phyloP scores from a whole-genome alignment of 2,113 vertebrate species.

The Nycticebus coucang region DNA sequence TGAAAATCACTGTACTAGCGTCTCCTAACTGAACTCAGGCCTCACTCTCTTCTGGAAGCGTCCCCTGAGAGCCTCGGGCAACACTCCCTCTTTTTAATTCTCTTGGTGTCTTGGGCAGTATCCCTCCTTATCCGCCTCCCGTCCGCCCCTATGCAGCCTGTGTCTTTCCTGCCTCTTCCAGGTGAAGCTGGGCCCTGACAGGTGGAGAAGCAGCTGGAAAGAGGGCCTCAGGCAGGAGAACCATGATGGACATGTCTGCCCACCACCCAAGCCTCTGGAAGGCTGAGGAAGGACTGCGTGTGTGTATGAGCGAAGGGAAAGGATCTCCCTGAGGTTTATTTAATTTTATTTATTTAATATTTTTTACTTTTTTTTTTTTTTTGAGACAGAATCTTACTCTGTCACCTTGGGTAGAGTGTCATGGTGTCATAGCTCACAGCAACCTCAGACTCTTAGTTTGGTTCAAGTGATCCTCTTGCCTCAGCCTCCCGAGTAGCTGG shows the following conservation, averaged over 20 bases:
- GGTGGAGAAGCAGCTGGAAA: neutral
- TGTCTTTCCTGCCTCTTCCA: neutral
- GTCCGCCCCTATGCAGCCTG: rapidly evolving
- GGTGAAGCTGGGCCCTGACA: neutral
- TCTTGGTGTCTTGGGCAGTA: neutral
- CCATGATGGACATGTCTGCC: neutral
- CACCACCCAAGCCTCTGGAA: too few species aligned
- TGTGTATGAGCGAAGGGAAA: neutral
- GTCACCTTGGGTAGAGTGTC: too few species aligned
- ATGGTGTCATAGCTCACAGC: too few species aligned
- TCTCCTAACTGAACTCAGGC: neutral
- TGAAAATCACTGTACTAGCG: too few species aligned
- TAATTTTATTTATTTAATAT: neutral
- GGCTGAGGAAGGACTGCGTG: neutral
- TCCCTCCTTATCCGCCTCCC: neutral
- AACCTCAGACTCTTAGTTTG: too few species aligned
- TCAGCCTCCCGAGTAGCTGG: too few species aligned
- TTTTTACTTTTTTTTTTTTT: neutral
- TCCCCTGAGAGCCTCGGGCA: neutral
- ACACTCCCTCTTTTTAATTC: rapidly evolving
- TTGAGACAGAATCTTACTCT: too few species aligned
- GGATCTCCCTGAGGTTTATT: neutral
- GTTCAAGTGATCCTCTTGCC: too few species aligned
- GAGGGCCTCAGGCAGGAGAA: neutral
- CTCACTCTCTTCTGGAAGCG: neutral